Conservation (phyloP, 2,113 vertebrate genomes). For the Oncorhynchus gorbuscha region DNA sequence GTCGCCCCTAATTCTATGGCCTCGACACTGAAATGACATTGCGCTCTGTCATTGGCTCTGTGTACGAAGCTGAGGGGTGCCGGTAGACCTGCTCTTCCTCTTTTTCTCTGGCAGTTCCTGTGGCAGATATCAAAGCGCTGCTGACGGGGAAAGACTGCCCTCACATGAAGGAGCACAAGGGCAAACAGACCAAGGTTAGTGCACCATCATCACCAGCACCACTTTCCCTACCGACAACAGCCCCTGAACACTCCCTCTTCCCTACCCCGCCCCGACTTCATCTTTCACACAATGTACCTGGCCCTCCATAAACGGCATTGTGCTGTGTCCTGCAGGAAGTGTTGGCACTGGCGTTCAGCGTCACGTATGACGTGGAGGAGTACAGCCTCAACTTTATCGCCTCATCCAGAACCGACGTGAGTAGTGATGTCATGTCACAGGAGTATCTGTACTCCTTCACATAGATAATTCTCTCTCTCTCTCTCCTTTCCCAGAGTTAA, state of each 20-base stretch:
- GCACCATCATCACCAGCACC: not conserved
- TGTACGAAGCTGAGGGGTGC: too few species aligned
- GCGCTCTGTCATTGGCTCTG: too few species aligned
- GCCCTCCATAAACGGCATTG: not conserved
- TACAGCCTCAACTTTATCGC: constrained; percentile 90
- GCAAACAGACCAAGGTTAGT: constrained; percentile 94
- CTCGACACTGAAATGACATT: too few species aligned
- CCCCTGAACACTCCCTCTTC: not conserved
- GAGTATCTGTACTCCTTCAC: not conserved
- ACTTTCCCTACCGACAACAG: too few species aligned
- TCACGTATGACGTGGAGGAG: constrained; percentile 87
- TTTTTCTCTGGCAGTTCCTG: constrained; percentile 78
- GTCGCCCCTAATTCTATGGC: too few species aligned
- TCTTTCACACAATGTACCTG: too few species aligned
- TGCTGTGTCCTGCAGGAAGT: constrained; percentile 76
- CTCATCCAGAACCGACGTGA: constrained; percentile 88
- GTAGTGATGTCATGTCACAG: constrained; percentile 43
- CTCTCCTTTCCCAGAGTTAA: not conserved
- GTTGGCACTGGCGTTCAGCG: constrained; percentile 89
- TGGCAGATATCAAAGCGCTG: constrained; percentile 88
- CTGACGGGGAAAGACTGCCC: constrained; percentile 92
- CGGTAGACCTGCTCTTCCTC: not conserved
- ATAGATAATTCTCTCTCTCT: not conserved
- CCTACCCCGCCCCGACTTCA: too few species aligned
- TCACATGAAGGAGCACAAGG: constrained; percentile 89